A percentile compares a stretch with the other conserved stretches of the same genome.
phyloP scores from a whole-genome alignment of 2,888 invertebrate genomes.

The Drosophila koepferae region DNA sequence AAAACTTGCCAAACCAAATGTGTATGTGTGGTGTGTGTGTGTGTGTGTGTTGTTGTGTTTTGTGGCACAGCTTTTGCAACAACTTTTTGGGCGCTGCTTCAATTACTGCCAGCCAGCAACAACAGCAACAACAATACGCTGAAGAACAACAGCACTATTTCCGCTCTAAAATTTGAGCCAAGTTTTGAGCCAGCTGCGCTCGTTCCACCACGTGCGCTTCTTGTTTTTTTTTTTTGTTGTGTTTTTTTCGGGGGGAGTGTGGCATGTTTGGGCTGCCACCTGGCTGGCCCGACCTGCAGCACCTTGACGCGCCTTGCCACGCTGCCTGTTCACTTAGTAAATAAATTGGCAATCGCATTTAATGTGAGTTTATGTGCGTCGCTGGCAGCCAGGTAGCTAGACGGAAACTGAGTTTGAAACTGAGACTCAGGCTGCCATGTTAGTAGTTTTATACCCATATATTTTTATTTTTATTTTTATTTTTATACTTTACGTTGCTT shows the following conservation, averaged over 20 bases:
- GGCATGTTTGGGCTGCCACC: conserved; percentile 24
- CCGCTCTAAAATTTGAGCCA: conserved; percentile 80
- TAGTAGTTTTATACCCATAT: conserved; percentile 60
- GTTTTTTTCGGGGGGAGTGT: neutral
- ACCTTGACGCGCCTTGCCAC: conserved; percentile 32
- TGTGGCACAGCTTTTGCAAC: conserved; percentile 67
- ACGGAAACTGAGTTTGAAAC: conserved; percentile 35
- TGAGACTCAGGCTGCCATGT: conserved; percentile 31
- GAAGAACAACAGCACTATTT: conserved; percentile 61
- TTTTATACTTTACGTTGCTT: conserved; percentile 34
- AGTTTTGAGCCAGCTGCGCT: conserved; percentile 73
- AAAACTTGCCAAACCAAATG: conserved; percentile 67
- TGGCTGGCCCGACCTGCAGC: conserved; percentile 24
- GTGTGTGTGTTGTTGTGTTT: conserved; percentile 40
- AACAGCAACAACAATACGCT: conserved; percentile 27
- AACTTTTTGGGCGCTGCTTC: conserved; percentile 73
- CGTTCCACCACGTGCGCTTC: conserved; percentile 23
- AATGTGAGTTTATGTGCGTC: conserved; percentile 81
- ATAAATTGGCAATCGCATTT: conserved; percentile 81
- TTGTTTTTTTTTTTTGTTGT: neutral
- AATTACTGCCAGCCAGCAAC: conserved; percentile 55
- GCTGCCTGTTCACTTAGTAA: conserved; percentile 75
- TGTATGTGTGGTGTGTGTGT: conserved; percentile 28
- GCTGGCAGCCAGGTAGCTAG: conserved; percentile 50
- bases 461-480: conserved; percentile 48